Evolutionary conservation across 1,140 invertebrate genomes (phyloP), one percentile per base, ranked within the genome.

Genomic region (Hycleus phaleratus): DNA sequence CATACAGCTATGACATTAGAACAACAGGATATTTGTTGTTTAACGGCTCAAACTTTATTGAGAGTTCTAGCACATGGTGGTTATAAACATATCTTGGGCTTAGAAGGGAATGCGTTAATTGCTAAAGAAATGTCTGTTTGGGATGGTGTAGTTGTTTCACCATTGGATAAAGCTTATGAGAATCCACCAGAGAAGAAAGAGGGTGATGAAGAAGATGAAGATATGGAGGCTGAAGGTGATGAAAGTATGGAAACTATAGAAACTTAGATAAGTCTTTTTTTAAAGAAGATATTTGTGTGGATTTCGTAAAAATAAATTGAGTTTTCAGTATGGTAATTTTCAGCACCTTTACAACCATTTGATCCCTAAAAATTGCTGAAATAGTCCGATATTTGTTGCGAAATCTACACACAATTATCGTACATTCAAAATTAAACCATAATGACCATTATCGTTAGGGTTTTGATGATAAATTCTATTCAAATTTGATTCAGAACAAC

Each of bases 101-200:
- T 84, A 53, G 82, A 88, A 66, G 81, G 84, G 1, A 79, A 82
- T 60, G 79, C 81, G 43, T 81, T 80, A 45, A 87, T 92, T 63
- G 87, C 90, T 2, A 86, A 85, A 4, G 92, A 90, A 71, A 89
- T 90, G 80, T 87, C 90, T 25, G 90, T 96, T 6, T 97, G 93
- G 93, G 87, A 95, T 71, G 93, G 92, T 0, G 91, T 97, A 2
- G 91, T 96, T 4, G 92, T 97, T 0, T 91, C 91, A 10, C 93
- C 94, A 0, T 79, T 95, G 4, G 91, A 92, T 45, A 87, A 91
- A 64, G 94, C 93, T 0, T 98, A 95, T 73, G 90, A 93, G 64
- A 77, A 77, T 56, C 77, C 76, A 2, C 70, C 72, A 2, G 77
- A 79, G 54, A 79, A 78, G 60, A 78, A 77, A 51, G 77, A 79